These are phyloP conservation scores for Volucella inflata DNA, from an alignment of 2,888 invertebrate species.

Conservation along the genomic window DNA sequence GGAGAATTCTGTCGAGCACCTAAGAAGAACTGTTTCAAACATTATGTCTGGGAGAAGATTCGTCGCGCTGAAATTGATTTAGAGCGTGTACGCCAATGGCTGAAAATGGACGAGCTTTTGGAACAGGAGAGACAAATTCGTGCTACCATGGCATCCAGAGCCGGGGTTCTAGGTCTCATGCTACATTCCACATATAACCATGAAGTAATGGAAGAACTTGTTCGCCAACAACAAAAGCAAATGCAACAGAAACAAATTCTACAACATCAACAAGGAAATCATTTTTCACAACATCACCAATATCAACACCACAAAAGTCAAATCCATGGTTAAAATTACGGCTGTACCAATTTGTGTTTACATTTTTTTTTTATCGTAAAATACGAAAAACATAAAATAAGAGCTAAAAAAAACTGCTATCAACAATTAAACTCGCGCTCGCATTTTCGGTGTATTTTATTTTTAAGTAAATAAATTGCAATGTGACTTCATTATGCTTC, in stretches of 20 bases:
- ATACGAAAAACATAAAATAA: no score
- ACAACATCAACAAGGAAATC: conserved; percentile 60
- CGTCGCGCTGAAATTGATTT: conserved; percentile 97
- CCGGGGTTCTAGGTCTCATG: conserved; percentile 96
- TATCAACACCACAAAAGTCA: conserved; percentile 41
- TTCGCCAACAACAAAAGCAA: conserved; percentile 82
- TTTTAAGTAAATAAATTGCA: no score
- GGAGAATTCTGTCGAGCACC: conserved; percentile 94
- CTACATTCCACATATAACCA: conserved; percentile 98
- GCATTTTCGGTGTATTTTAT: no score
- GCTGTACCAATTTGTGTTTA: neutral
- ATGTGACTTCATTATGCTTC: no score
- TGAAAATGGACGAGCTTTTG: conserved; percentile 95
- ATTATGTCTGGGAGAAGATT: conserved; percentile 98
- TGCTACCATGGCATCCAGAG: conserved; percentile 89
- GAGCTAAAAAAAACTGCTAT: no score
- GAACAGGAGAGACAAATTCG: conserved; percentile 96
- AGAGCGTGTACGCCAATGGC: conserved; percentile 96
- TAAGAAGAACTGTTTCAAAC: conserved; percentile 95
- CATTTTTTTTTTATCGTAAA: no score
- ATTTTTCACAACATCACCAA: conserved; percentile 66
- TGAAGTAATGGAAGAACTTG: conserved; percentile 91
- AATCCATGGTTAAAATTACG: conserved; percentile 5
- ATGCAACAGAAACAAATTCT: conserved; percentile 78
- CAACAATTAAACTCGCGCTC: no score